Percentiles rank a stretch among this genome's conserved stretches.
Evolutionary conservation across 2,888 invertebrate species (phyloP).

Genomic region (Harpagoxenus sublaevis): DNA sequence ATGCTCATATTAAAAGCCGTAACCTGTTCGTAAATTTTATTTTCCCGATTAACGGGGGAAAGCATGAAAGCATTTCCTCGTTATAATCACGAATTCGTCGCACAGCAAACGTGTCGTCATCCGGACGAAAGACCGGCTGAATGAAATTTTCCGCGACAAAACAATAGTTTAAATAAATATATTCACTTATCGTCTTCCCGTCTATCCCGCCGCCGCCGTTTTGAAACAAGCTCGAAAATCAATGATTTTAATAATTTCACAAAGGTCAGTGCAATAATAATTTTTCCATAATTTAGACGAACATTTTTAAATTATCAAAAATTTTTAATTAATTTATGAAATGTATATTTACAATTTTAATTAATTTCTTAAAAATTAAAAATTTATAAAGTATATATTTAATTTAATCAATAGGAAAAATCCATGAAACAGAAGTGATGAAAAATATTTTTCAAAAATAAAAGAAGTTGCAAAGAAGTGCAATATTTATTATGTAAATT

Average conservation of each 20-base stretch:
- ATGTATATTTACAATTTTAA: not conserved
- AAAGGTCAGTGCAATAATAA: not conserved
- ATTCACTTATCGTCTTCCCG: conserved; percentile 51
- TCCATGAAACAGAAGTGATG: not conserved
- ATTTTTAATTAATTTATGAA: not conserved
- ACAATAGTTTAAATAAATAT: conserved; percentile 27
- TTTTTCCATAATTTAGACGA: not conserved
- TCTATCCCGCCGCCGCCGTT: conserved; percentile 1
- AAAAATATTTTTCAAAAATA: not conserved
- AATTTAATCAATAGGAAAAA: not conserved
- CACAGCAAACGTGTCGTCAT: conserved; percentile 67
- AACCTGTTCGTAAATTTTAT: conserved; percentile 57
- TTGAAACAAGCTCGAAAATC: conserved; percentile 53
- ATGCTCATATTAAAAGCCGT: conserved; percentile 11
- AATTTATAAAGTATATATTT: not conserved
- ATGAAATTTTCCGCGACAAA: conserved; percentile 65
- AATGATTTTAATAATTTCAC: conserved; percentile 66
- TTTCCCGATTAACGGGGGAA: conserved; percentile 63
- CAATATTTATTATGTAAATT: conserved; percentile 36
- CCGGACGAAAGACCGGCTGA: conserved; percentile 54
- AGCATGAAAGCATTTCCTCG: conserved; percentile 74
- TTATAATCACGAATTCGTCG: conserved; percentile 63
- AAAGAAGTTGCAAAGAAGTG: not conserved
- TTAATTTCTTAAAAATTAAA: not conserved
- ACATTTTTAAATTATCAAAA: not conserved